Percentiles rank a stretch among this genome's conserved stretches.
These are phyloP conservation scores for Mya arenaria DNA, from an alignment of 1,140 invertebrate genomes.

Conservation along the genomic window DNA sequence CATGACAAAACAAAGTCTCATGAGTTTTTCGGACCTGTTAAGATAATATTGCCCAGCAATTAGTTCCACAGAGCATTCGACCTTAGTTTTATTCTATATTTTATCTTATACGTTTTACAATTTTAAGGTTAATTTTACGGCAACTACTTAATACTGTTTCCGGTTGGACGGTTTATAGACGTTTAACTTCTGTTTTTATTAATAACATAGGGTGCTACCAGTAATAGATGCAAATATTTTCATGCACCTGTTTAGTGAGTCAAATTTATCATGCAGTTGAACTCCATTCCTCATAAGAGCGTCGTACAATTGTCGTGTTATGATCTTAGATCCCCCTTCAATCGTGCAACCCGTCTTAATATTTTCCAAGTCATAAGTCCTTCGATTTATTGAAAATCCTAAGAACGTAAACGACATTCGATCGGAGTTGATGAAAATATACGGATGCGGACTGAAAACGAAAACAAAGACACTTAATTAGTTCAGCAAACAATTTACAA, in stretches of 20 bases:
- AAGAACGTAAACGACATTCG: constrained; percentile 74
- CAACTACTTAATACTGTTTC: neutral
- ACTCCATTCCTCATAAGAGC: constrained; percentile 68
- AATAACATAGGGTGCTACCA: neutral
- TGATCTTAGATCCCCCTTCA: constrained; percentile 62
- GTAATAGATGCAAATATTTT: neutral
- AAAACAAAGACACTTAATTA: too few species aligned
- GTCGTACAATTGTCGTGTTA: constrained; percentile 65
- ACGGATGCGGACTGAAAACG: constrained; percentile 76
- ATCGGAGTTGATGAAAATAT: constrained; percentile 78
- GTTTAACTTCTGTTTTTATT: neutral
- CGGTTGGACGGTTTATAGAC: neutral
- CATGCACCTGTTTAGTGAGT: constrained; percentile 69
- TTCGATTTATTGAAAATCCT: constrained; percentile 73
- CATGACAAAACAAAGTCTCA: neutral
- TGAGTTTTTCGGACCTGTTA: constrained; percentile 1
- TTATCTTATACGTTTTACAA: too few species aligned
- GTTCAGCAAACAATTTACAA: too few species aligned
- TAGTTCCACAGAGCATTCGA: too few species aligned
- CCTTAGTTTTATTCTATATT: too few species aligned
- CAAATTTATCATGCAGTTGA: constrained; percentile 75
- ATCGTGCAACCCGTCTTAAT: constrained; percentile 65
- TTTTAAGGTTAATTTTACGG: neutral
- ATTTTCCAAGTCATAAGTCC: constrained; percentile 70
- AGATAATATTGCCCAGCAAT: too few species aligned